These are phyloP conservation scores for Muschampia plurimacula DNA, from an alignment of 2,888 invertebrate genomes.

Conservation along the genomic window DNA sequence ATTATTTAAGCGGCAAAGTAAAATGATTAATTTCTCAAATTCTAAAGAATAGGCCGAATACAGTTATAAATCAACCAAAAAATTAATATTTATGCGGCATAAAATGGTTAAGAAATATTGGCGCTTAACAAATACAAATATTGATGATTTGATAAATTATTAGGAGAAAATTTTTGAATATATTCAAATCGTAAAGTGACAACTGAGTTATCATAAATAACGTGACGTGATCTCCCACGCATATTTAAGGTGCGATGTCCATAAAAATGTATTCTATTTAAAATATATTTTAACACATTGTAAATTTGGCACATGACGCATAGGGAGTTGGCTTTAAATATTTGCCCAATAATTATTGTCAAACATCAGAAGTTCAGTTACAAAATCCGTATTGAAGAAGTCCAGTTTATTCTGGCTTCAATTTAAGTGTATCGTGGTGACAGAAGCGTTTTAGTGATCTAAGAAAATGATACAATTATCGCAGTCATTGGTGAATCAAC, in stretches of 20 bases:
- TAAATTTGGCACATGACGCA: constrained; percentile 42
- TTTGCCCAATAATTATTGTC: constrained; percentile 58
- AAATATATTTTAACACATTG: constrained; percentile 44
- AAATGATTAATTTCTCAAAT: too few species aligned
- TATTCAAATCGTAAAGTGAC: neutral
- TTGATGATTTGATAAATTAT: constrained; percentile 22
- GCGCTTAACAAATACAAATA: constrained; percentile 17
- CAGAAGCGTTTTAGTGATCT: constrained; percentile 61
- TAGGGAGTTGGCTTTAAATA: constrained; percentile 47
- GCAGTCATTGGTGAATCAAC: constrained; percentile 45
- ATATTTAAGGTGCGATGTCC: constrained; percentile 37
- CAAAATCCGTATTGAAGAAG: constrained; percentile 68
- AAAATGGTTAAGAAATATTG: constrained; percentile 8
- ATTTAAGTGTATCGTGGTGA: constrained; percentile 73
- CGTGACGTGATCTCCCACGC: constrained; percentile 26
- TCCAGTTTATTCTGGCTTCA: constrained; percentile 79
- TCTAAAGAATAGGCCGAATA: too few species aligned
- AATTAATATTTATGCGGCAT: too few species aligned
- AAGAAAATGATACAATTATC: constrained; percentile 51
- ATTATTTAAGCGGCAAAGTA: neutral
- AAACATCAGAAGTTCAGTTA: constrained; percentile 60
- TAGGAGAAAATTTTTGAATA: neutral
- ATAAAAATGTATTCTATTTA: constrained; percentile 39
- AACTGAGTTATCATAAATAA: constrained; percentile 16
- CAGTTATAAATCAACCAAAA: too few species aligned